Conservation (phyloP, 2,888 invertebrate genomes). For the Baronia brevicornis region DNA sequence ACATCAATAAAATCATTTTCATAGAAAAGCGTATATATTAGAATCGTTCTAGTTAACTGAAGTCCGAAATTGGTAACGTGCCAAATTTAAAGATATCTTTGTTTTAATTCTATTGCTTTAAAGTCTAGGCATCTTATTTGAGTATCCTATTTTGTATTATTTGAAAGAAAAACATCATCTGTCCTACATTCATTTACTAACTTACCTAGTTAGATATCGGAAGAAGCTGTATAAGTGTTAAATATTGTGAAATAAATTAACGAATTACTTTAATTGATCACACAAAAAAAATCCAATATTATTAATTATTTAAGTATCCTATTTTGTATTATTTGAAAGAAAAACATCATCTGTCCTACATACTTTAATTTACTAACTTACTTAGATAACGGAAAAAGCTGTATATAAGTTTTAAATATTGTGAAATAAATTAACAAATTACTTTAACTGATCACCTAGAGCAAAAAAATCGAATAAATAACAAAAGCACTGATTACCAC, state of each 20-base stretch:
- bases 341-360: no score
- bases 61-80: slow-evolving; percentile 56
- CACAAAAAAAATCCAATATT: no score
- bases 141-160: slow-evolving; percentile 28
- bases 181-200: no score
- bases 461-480: no score
- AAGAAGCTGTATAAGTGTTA: neutral
- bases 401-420: neutral
- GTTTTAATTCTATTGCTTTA: slow-evolving; percentile 58
- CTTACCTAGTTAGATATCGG: neutral
- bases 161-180: no score
- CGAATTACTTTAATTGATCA: no score
- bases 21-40: slow-evolving; percentile 54
- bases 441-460: no score
- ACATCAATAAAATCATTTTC: slow-evolving; percentile 56
- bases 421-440: neutral
- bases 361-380: neutral
- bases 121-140: slow-evolving; percentile 44
- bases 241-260: neutral
- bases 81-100: slow-evolving; percentile 54
- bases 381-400: neutral
- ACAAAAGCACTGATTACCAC: slow-evolving; percentile 5
- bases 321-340: slow-evolving; percentile 14
- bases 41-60: slow-evolving; percentile 42
- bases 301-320: slow-evolving; percentile 36